phyloP scores from a whole-genome alignment of 2,113 vertebrate species.

The Oncorhynchus gorbuscha region DNA sequence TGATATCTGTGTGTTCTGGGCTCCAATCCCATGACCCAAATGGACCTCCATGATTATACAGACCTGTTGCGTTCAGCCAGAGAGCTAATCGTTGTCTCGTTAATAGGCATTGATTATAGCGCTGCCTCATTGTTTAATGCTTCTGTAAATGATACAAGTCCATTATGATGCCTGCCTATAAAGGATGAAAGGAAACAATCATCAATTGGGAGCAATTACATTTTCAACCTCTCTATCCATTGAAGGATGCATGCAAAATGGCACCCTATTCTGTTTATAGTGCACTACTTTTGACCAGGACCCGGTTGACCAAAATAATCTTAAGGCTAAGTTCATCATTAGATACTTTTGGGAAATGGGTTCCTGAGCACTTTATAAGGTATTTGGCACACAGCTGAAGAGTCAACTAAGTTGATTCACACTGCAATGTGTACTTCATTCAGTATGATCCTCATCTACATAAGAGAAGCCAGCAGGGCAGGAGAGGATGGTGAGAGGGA shows the following conservation, averaged over 20 bases:
- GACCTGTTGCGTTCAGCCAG: slow-evolving; percentile 16
- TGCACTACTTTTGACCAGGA: no score
- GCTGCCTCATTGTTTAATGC: slow-evolving; percentile 13
- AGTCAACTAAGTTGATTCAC: no score
- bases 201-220: no score
- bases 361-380: no score
- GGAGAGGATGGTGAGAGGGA: neutral
- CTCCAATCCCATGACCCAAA: slow-evolving; percentile 34
- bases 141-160: slow-evolving; percentile 12
- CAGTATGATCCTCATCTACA: neutral
- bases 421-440: no score
- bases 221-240: no score
- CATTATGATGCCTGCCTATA: slow-evolving; percentile 19
- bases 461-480: neutral
- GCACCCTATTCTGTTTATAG: no score
- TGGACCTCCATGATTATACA: slow-evolving; percentile 37
- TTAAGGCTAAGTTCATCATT: no score
- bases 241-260: no score
- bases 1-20: slow-evolving; percentile 33
- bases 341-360: no score
- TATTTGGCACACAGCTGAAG: no score
- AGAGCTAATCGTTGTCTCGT: slow-evolving; percentile 27
- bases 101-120: slow-evolving; percentile 15
- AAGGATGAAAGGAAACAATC: slow-evolving; percentile 5
- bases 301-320: no score